phyloP scores from a whole-genome alignment of 1,140 invertebrate species.

The Coenobita brevimanus region DNA sequence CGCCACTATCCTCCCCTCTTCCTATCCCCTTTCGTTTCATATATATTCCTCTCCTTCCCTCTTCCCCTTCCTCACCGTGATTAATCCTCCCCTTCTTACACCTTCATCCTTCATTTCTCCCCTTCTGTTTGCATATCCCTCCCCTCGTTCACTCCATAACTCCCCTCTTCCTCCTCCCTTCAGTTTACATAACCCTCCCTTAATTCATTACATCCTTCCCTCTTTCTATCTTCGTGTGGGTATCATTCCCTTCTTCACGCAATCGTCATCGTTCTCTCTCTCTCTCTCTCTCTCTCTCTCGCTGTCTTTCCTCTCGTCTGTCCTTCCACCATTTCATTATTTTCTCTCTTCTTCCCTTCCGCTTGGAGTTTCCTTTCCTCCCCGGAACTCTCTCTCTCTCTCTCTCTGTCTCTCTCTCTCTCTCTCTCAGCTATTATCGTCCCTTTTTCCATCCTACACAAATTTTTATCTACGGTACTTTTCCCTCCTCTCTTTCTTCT shows the following conservation, averaged over 20 bases:
- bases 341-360: background rate
- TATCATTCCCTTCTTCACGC: too few relatives aligned
- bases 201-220: background rate
- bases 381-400: slow-evolving; percentile 6
- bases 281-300: background rate
- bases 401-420: slow-evolving; percentile 23
- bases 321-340: background rate
- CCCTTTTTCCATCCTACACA: too few relatives aligned
- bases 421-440: too few relatives aligned
- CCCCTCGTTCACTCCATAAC: background rate
- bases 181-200: background rate
- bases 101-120: background rate
- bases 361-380: background rate
- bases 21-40: too few relatives aligned
- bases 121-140: too few relatives aligned
- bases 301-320: background rate
- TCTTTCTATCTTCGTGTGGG: background rate
- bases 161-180: background rate
- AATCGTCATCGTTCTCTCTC: too few relatives aligned
- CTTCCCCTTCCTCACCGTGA: too few relatives aligned
- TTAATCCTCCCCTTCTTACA: background rate
- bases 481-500: background rate
- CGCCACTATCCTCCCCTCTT: too few relatives aligned
- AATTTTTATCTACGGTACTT: too few relatives aligned
- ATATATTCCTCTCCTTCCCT: too few relatives aligned